Percentiles rank a stretch among this genome's conserved stretches.
Evolutionary conservation across 2,888 invertebrate species (phyloP).

Genomic region (Rhabditophanes sp.): DNA sequence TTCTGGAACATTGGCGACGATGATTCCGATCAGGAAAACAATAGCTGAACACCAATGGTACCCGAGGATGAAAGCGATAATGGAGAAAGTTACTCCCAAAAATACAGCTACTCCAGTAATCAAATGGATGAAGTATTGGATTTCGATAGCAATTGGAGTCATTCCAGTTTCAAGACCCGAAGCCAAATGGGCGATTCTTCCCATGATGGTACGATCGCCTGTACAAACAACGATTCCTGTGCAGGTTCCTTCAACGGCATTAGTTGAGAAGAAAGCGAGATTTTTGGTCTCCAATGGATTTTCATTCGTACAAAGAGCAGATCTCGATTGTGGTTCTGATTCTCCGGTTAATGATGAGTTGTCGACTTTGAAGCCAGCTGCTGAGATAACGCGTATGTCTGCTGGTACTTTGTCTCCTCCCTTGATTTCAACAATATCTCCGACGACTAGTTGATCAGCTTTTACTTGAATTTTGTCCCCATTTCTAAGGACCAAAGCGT

Average conservation of each 20-base stretch:
- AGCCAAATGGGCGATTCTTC: constrained; percentile 57
- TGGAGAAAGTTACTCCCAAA: constrained; percentile 73
- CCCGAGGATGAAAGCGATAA: constrained; percentile 84
- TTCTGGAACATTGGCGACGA: constrained; percentile 97
- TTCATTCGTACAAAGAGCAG: constrained; percentile 48
- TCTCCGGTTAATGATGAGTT: constrained; percentile 50
- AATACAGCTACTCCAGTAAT: constrained; percentile 41
- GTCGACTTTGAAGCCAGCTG: constrained; percentile 46
- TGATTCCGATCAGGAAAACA: constrained; percentile 95
- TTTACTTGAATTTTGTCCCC: constrained; percentile 47
- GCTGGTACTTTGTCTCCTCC: constrained; percentile 94
- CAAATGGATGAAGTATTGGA: constrained; percentile 57
- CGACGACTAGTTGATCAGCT: constrained; percentile 61
- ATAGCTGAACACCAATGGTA: constrained; percentile 90
- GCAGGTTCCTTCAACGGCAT: constrained; percentile 49
- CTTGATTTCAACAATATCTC: constrained; percentile 92
- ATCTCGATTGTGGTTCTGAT: constrained; percentile 48
- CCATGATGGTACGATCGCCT: constrained; percentile 55
- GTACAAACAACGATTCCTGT: constrained; percentile 55
- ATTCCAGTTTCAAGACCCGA: constrained; percentile 76
- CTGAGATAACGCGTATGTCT: constrained; percentile 49
- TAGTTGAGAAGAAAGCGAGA: constrained; percentile 50
- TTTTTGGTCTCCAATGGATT: constrained; percentile 49
- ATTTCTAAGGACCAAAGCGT: constrained; percentile 60
- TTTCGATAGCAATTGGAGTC: constrained; percentile 93